Percentiles rank a stretch among this genome's conserved stretches.
These are phyloP conservation scores for Crotalus horridus DNA, from an alignment of 2,113 vertebrate genomes.

Conservation along the genomic window DNA sequence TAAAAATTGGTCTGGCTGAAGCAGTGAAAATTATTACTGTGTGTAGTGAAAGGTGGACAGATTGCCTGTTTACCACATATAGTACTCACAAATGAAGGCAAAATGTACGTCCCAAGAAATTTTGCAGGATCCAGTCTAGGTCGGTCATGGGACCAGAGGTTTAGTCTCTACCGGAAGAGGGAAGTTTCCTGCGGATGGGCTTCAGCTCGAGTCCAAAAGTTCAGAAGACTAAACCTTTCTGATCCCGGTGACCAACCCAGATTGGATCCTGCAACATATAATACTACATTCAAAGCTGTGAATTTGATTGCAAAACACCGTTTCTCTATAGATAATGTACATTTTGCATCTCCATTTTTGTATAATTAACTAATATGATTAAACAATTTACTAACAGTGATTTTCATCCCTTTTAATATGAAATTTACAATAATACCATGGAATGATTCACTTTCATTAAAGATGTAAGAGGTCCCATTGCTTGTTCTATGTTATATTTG, in stretches of 20 bases:
- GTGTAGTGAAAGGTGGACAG: not conserved
- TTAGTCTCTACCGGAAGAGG: too few relatives aligned
- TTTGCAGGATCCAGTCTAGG: too few relatives aligned
- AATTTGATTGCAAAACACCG: not conserved
- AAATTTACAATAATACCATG: not conserved
- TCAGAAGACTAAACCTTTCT: too few relatives aligned
- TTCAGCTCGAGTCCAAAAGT: too few relatives aligned
- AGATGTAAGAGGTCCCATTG: not conserved
- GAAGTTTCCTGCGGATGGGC: too few relatives aligned
- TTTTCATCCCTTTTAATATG: not conserved
- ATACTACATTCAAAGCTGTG: not conserved
- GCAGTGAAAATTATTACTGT: not conserved
- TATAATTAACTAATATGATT: not conserved
- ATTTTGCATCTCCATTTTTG: not conserved
- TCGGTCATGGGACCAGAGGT: too few relatives aligned
- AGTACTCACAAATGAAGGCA: too few relatives aligned
- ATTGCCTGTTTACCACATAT: not conserved
- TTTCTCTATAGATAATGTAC: too few relatives aligned
- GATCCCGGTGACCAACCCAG: too few relatives aligned
- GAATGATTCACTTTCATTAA: not conserved
- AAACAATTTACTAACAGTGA: not conserved
- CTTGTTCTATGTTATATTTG: not conserved
- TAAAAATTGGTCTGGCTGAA: slow-evolving; percentile 9
- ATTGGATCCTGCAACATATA: too few relatives aligned
- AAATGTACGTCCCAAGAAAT: too few relatives aligned